Evolutionary conservation across 1,140 invertebrate species (phyloP), one percentile per base, ranked within the genome.

Genomic region (Megalopta genalis): DNA sequence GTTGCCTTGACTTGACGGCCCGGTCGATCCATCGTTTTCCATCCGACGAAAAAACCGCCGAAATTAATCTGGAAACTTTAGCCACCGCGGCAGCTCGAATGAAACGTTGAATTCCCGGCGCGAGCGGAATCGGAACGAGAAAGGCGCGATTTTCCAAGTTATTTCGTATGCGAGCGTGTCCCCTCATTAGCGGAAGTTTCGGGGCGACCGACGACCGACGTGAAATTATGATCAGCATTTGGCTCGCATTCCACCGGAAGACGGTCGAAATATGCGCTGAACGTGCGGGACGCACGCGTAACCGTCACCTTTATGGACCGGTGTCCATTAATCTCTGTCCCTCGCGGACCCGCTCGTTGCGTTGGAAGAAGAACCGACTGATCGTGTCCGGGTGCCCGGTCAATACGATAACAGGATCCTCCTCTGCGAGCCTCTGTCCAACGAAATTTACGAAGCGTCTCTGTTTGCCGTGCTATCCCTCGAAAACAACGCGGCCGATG

Each of bases 41-140:
- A 32, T 57, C 37, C 46, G 18, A 0, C 1, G 21, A 18, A 69
- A 66, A 82, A 82, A 27, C 18, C 23, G 54, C n/a, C 23, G 39
- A 69, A 69, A 77, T 77, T 77, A 68, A 77, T 77, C 21, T 37
- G 5, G 54, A 46, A 77, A 69, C 37, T 77, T 69, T 49, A 14
- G 14, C 39, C 52, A 59, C 46, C 54, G 3, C 14, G 25, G 2
- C 16, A 16, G 0, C 7, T 14, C 69, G 16, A 80, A 39, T 39
- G 72, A n/a, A 75, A 67, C 37, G 27, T 23, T 49, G 32, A 66
- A 63, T 8, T 7, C 16, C 7, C 54, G 5, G n/a, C 46, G 62
- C 4, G 32, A 6, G 1, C 23, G 9, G 10, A 1, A 4, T 0
- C 8, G 23, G 10, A 5, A 7, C 32, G 27, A 4, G n/a, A 54